These are phyloP conservation scores for Stegodyphus dumicola DNA, from an alignment of 1,140 invertebrate genomes.

Conservation along the genomic window DNA sequence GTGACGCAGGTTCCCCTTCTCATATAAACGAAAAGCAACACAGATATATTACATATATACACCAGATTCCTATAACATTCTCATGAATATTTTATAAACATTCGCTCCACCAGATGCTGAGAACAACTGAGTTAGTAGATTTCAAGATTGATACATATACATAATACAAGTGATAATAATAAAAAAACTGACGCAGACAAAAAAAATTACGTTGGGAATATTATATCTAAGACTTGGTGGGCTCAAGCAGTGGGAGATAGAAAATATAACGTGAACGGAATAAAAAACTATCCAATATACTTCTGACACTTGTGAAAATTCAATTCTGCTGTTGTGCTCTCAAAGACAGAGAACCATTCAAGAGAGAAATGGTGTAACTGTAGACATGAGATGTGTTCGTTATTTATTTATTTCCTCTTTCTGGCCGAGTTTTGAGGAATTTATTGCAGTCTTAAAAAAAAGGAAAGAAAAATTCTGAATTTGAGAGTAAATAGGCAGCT, in stretches of 20 bases:
- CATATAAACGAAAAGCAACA: background rate
- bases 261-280: constrained; percentile 48
- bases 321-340: constrained; percentile 36
- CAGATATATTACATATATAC: constrained; percentile 49
- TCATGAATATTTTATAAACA: constrained; percentile 60
- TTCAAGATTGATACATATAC: constrained; percentile 52
- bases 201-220: constrained; percentile 48
- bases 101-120: constrained; percentile 32
- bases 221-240: constrained; percentile 46
- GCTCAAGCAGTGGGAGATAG: constrained; percentile 30
- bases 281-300: constrained; percentile 58
- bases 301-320: constrained; percentile 58
- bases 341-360: constrained; percentile 9
- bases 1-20: background rate
- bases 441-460: too few species aligned
- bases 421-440: too few species aligned
- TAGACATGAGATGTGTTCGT: too few species aligned
- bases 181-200: background rate
- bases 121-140: constrained; percentile 54
- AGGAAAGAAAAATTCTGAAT: too few species aligned
- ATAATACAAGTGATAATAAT: constrained; percentile 45
- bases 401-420: too few species aligned
- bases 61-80: constrained; percentile 45
- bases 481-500: too few species aligned
- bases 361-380: constrained; percentile 45